A percentile compares a stretch with the other conserved stretches of the same genome.
These are phyloP conservation scores for Drosophila longiperda DNA, from an alignment of 2,888 invertebrate species.

Conservation along the genomic window DNA sequence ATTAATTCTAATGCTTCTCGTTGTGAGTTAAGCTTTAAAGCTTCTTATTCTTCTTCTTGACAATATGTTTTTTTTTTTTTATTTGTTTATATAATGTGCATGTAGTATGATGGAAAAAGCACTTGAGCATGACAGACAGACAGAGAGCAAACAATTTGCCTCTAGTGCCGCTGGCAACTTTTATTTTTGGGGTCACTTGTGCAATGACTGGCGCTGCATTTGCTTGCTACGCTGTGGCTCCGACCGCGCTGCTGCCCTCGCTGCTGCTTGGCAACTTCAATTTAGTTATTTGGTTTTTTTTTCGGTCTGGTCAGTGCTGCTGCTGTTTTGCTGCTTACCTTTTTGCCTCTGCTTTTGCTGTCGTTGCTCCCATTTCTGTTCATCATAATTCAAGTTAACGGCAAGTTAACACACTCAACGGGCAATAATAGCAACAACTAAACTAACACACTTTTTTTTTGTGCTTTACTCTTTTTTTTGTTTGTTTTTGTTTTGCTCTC, in stretches of 20 bases:
- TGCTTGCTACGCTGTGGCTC: conserved; percentile 35
- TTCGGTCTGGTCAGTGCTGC: conserved; percentile 25
- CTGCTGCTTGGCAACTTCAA: conserved; percentile 29
- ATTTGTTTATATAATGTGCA: conserved; percentile 34
- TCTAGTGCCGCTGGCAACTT: conserved; percentile 35
- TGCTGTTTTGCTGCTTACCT: conserved; percentile 25
- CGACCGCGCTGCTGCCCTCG: conserved; percentile 8
- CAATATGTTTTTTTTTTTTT: not conserved
- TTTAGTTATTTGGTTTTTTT: conserved; percentile 20
- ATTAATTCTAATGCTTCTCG: conserved; percentile 7
- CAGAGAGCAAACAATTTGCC: conserved; percentile 7
- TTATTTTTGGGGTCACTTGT: conserved; percentile 52
- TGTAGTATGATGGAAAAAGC: conserved; percentile 31
- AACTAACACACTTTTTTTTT: conserved; percentile 63
- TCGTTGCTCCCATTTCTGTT: conserved; percentile 49
- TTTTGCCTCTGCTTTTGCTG: conserved; percentile 35
- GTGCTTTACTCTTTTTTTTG: conserved; percentile 4
- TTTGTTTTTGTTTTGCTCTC: conserved; percentile 14
- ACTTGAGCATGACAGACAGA: conserved; percentile 41
- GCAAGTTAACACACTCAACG: conserved; percentile 55
- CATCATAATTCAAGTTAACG: conserved; percentile 64
- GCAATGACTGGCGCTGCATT: conserved; percentile 39
- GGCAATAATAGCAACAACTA: conserved; percentile 59
- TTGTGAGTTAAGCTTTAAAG: conserved; percentile 10
- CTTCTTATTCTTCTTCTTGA: conserved; percentile 6